Base-by-base conservation (phyloP, 2,113 vertebrate genomes). In the Rhipidura dahli region DNA sequence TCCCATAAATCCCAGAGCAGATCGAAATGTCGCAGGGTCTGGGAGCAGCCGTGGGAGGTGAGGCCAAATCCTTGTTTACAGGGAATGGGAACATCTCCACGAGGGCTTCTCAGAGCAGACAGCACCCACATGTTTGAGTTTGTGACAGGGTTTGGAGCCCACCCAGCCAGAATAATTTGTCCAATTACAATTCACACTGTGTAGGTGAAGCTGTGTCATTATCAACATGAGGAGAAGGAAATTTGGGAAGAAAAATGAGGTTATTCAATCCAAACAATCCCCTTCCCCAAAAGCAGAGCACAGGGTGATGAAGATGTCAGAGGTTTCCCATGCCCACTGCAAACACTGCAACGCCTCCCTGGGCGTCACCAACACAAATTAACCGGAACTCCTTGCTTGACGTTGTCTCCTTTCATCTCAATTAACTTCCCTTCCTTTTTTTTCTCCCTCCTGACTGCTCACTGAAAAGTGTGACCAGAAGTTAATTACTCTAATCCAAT, bases 401-500 rank as follows among this genome's bases (percentile, higher is more conserved):
- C 47, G n/a, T 82, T 79, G 75, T 56, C 91, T 94, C 72, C 80
- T 82, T 87, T 68, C 80, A 79, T 92, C 91, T 95, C 94, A 94
- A 87, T 96, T 96, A 95, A 91, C 77, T 68, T 37, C 49, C 57
- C n/a, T 90, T 49, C 64, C n/a, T n/a, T 56, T 86, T 91, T 79
- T 64, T 88, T 59, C 68, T 93, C 79, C 86, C 83, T 90, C 71
- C 51, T 92, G 80, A 94, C 60, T 84, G 79, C 60, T 71, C 91
- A 60, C 53, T 91, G 93, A 60, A 49, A 92, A 94, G 80, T 84
- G 71, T 91, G 90, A 88, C 92, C 90, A 71, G 56, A 85, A 93
- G 82, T 95, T 96, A 96, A 96, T 96, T 91, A 94, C 66, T 80
- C 30, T 83, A 73, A 96, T 96, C 91, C 90, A 93, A 95, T 97